Evolutionary conservation across 1,140 invertebrate genomes (phyloP).

Genomic region (Pseudobourletiella spinata): DNA sequence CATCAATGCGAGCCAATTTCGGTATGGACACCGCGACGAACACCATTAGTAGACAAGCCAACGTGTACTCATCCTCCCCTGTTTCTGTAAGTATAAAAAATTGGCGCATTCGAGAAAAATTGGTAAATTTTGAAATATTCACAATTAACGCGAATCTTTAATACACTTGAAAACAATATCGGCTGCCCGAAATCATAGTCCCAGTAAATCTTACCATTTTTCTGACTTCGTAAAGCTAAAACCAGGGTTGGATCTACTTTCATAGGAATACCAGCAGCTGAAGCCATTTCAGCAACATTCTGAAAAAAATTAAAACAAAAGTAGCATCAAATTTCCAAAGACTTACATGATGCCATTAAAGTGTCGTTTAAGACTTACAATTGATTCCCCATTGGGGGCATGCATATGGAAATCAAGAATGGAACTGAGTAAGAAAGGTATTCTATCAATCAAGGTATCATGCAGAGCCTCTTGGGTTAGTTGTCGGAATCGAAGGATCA

Average conservation of each 20-base stretch:
- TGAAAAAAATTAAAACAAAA: too few relatives aligned
- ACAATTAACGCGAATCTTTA: too few relatives aligned
- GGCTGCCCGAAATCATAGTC: neutral
- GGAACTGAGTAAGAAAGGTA: slow-evolving; percentile 93
- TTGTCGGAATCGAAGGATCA: slow-evolving; percentile 90
- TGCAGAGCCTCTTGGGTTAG: slow-evolving; percentile 85
- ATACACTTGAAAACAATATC: too few relatives aligned
- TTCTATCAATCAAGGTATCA: slow-evolving; percentile 86
- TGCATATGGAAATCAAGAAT: slow-evolving; percentile 91
- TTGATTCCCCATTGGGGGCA: slow-evolving; percentile 78
- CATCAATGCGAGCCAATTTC: slow-evolving; percentile 82
- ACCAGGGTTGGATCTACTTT: slow-evolving; percentile 92
- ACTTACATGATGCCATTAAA: too few relatives aligned
- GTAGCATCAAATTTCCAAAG: too few relatives aligned
- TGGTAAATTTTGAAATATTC: too few relatives aligned
- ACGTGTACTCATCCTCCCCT: slow-evolving; percentile 85
- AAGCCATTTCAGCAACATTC: slow-evolving; percentile 93
- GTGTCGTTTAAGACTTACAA: slow-evolving; percentile 55
- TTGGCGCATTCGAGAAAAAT: too few relatives aligned
- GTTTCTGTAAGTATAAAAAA: slow-evolving; percentile 44
- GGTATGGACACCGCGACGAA: slow-evolving; percentile 97
- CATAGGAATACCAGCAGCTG: slow-evolving; percentile 82
- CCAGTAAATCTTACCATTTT: slow-evolving; percentile 50
- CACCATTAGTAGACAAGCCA: slow-evolving; percentile 94
- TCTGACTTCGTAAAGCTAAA: slow-evolving; percentile 74